Percentiles rank a stretch among this genome's conserved stretches.
Evolutionary conservation across 1,140 invertebrate genomes (phyloP).

Genomic region (Bombus fervidus): DNA sequence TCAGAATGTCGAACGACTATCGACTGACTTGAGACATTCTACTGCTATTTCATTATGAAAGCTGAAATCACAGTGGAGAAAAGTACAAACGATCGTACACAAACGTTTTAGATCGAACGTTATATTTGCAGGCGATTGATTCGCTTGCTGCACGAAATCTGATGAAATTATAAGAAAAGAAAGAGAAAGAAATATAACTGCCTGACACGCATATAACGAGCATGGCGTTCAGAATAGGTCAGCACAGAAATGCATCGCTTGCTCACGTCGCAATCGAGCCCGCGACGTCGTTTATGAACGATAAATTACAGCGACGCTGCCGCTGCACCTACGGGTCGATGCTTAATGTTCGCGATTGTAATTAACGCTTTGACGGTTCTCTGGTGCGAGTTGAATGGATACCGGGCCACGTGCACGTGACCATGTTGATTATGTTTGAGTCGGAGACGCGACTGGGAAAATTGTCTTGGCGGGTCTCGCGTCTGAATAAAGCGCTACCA

Average conservation of each 20-base stretch:
- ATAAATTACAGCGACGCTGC: constrained; percentile 28
- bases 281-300: constrained; percentile 33
- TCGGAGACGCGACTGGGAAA: background rate
- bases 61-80: background rate
- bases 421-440: constrained; percentile 26
- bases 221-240: background rate
- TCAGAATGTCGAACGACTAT: background rate
- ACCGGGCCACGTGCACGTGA: constrained; percentile 6
- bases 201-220: background rate
- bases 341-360: constrained; percentile 43
- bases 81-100: background rate
- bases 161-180: background rate
- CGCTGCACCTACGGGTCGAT: constrained; percentile 9
- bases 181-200: background rate
- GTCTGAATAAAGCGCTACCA: background rate
- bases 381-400: constrained; percentile 16
- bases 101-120: background rate
- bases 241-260: background rate
- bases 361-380: constrained; percentile 47
- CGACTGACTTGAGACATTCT: background rate
- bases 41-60: background rate
- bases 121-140: background rate
- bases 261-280: constrained; percentile 18
- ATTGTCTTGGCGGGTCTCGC: background rate
- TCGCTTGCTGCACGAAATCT: background rate